phyloP scores from a whole-genome alignment of 2,888 invertebrate species.

The Tupiocoris notatus region DNA sequence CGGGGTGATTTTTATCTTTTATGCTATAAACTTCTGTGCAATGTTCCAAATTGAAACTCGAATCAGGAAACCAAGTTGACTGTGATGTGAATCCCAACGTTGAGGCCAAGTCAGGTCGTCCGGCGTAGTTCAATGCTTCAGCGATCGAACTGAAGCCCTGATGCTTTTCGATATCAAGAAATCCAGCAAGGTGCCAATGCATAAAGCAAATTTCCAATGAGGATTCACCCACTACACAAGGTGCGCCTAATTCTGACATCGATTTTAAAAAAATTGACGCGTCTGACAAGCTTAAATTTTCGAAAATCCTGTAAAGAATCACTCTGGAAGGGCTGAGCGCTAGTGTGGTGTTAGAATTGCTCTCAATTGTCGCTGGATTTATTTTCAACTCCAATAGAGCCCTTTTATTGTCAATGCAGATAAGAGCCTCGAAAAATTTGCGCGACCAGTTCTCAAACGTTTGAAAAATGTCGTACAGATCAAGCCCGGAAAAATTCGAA shows the following conservation, averaged over 20 bases:
- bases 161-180: background rate
- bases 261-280: background rate
- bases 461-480: background rate
- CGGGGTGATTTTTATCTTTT: background rate
- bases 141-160: background rate
- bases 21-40: background rate
- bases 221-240: background rate
- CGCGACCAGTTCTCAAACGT: background rate
- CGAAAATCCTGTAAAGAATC: conserved; percentile 16
- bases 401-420: background rate
- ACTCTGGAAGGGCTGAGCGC: background rate
- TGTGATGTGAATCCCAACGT: background rate
- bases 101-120: background rate
- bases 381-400: conserved; percentile 1
- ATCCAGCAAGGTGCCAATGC: conserved; percentile 11
- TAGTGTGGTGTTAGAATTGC: background rate
- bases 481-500: background rate
- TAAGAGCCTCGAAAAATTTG: conserved; percentile 6
- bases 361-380: background rate
- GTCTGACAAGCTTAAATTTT: background rate
- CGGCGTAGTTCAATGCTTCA: background rate
- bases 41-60: background rate
- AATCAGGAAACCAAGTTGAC: background rate
- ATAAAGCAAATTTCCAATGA: conserved; percentile 17
- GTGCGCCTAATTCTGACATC: background rate